phyloP scores from a whole-genome alignment of 2,888 invertebrate genomes.

The Platypus cylindrus region DNA sequence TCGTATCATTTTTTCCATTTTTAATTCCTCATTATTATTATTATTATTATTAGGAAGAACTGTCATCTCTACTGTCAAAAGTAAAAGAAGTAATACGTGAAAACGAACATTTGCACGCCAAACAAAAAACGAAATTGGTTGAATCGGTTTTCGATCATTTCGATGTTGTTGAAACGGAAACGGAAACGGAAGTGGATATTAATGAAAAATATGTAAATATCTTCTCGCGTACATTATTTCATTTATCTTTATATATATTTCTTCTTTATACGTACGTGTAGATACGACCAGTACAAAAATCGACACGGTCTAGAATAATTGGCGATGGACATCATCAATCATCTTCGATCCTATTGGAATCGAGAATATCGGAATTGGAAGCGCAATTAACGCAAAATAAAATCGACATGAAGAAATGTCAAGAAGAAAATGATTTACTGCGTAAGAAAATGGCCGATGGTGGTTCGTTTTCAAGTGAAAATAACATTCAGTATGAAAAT shows the following conservation, averaged over 20 bases:
- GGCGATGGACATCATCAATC: too few species aligned
- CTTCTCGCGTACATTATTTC: too few species aligned
- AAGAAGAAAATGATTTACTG: slow-evolving; percentile 49
- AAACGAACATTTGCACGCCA: slow-evolving; percentile 69
- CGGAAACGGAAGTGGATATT: slow-evolving; percentile 28
- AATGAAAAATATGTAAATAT: slow-evolving; percentile 17
- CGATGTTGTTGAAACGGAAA: slow-evolving; percentile 39
- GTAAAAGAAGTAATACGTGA: slow-evolving; percentile 78
- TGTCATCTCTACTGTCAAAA: slow-evolving; percentile 63
- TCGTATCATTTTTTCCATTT: too few species aligned
- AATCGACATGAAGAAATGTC: slow-evolving; percentile 61
- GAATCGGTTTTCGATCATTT: slow-evolving; percentile 50
- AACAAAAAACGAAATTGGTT: slow-evolving; percentile 57
- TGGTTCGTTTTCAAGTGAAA: slow-evolving; percentile 39
- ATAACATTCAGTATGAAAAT: slow-evolving; percentile 47
- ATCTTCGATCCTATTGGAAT: slow-evolving; percentile 73
- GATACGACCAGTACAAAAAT: slow-evolving; percentile 23
- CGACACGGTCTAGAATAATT: slow-evolving; percentile 29
- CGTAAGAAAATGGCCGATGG: slow-evolving; percentile 34
- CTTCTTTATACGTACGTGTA: slow-evolving; percentile 3
- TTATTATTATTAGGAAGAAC: slow-evolving; percentile 45
- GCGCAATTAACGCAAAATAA: slow-evolving; percentile 68
- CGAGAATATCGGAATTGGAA: slow-evolving; percentile 71
- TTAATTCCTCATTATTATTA: too few species aligned
- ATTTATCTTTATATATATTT: too few species aligned